Evolutionary conservation across 2,888 invertebrate genomes (phyloP).

Genomic region (Smittia sp.): DNA sequence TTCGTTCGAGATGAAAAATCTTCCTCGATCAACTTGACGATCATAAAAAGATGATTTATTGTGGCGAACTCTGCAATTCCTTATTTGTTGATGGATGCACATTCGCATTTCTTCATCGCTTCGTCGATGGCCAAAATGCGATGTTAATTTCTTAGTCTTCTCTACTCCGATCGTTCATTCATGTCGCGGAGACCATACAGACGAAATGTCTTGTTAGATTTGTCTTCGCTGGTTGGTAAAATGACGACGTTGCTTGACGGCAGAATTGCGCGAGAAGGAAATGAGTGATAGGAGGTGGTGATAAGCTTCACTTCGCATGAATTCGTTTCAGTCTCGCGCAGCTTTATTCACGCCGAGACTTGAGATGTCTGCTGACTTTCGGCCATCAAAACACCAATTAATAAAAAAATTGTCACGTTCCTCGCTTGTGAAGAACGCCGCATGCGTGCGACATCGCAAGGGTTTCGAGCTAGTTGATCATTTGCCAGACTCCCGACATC

Average conservation of each 20-base stretch:
- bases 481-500: neutral
- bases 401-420: neutral
- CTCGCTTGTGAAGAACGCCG: neutral
- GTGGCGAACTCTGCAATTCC: conserved; percentile 1
- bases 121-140: conserved; percentile 17
- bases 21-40: neutral
- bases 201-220: neutral
- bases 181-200: neutral
- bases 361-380: neutral
- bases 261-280: conserved; percentile 13
- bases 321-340: neutral
- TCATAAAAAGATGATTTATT: conserved; percentile 23
- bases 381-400: conserved; percentile 12
- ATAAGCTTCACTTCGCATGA: conserved; percentile 5
- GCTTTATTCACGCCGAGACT: neutral
- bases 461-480: neutral
- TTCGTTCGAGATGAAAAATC: conserved; percentile 4
- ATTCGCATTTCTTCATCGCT: neutral
- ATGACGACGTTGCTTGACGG: neutral
- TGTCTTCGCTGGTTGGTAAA: neutral
- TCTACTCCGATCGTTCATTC: neutral
- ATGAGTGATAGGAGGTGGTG: neutral
- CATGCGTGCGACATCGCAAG: neutral
- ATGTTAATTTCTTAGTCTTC: conserved; percentile 31
- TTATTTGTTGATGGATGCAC: conserved; percentile 23